phyloP scores from a whole-genome alignment of 2,797 vertebrate genomes.

The Dendrocincla tyrannina region DNA sequence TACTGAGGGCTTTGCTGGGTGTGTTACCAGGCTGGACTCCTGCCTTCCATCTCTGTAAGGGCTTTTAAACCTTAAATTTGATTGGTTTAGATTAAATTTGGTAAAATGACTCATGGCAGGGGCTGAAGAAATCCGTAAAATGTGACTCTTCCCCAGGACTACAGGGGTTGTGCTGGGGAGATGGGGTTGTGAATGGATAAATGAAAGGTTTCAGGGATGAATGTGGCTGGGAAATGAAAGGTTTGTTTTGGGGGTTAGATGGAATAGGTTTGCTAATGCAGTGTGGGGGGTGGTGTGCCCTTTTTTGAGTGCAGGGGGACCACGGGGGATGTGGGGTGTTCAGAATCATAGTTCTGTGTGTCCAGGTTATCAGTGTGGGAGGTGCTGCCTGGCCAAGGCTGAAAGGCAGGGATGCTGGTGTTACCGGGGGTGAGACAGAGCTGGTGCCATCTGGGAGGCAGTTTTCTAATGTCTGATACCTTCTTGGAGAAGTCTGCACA shows the following conservation, averaged over 20 bases:
- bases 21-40: neutral
- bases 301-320: neutral
- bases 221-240: neutral
- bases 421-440: neutral
- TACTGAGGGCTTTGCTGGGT: neutral
- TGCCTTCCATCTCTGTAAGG: neutral
- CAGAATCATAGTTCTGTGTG: neutral
- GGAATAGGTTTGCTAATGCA: neutral
- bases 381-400: neutral
- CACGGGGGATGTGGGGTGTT: neutral
- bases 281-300: too few species aligned
- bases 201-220: neutral
- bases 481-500: neutral
- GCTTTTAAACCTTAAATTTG: neutral
- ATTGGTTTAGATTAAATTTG: neutral
- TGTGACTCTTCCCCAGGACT: neutral
- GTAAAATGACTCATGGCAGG: fast-evolving
- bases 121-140: neutral
- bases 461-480: neutral
- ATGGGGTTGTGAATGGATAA: neutral
- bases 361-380: neutral
- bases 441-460: neutral
- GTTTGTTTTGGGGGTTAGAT: fast-evolving
- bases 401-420: neutral
- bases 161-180: neutral